Percentiles rank a stretch among this genome's conserved stretches.
These are phyloP conservation scores for Eulithis testata DNA, from an alignment of 2,888 invertebrate genomes.

Conservation along the genomic window DNA sequence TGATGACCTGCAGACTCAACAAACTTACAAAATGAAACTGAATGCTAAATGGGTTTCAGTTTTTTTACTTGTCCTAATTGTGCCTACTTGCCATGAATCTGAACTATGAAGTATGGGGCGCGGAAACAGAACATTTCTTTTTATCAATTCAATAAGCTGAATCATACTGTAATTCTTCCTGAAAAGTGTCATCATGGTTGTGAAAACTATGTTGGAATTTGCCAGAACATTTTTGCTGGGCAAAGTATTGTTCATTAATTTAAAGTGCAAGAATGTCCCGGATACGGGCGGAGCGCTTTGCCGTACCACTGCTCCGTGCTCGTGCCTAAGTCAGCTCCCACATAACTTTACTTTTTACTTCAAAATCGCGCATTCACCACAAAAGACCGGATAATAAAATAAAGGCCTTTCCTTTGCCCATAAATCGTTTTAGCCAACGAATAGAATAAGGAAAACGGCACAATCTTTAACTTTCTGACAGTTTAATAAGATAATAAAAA, in stretches of 20 bases:
- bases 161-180: too few relatives aligned
- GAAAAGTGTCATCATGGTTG: too few relatives aligned
- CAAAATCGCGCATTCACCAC: conserved; percentile 59
- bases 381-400: conserved; percentile 72
- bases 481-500: conserved; percentile 82
- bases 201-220: neutral
- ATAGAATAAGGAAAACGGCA: conserved; percentile 75
- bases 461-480: conserved; percentile 81
- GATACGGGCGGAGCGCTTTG: conserved; percentile 29
- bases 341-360: conserved; percentile 29
- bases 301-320: conserved; percentile 20
- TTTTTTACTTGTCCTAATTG: conserved; percentile 55
- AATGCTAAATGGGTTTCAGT: conserved; percentile 54
- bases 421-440: conserved; percentile 72
- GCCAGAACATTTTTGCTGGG: conserved; percentile 12
- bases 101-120: too few relatives aligned
- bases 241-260: conserved; percentile 38
- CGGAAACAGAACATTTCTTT: too few relatives aligned
- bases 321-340: conserved; percentile 18
- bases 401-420: conserved; percentile 67
- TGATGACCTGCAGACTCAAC: conserved; percentile 74
- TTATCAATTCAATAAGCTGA: too few relatives aligned
- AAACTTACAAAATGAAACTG: conserved; percentile 60
- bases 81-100: conserved; percentile 39
- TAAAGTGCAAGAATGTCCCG: conserved; percentile 44